Conservation (phyloP, 1,140 invertebrate species). For the Eumaeus atala region DNA sequence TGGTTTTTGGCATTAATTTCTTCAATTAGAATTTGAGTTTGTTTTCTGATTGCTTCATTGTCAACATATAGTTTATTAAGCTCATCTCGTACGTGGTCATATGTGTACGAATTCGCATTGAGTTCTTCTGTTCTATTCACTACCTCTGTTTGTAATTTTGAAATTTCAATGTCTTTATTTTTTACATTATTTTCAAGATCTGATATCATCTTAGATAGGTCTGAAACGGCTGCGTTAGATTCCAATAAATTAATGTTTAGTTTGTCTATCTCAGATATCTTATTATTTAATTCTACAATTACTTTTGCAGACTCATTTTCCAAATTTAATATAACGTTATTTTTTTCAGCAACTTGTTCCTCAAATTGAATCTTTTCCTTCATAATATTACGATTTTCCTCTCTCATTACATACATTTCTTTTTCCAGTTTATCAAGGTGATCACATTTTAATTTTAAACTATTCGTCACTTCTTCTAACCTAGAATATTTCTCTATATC, state of each 20-base stretch:
- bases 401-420: constrained; percentile 32
- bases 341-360: constrained; percentile 39
- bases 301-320: constrained; percentile 56
- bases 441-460: constrained; percentile 33
- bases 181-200: constrained; percentile 36
- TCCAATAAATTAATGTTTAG: too few relatives aligned
- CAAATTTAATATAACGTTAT: constrained; percentile 46
- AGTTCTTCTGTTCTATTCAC: constrained; percentile 34
- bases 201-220: constrained; percentile 28
- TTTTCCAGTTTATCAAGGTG: constrained; percentile 30
- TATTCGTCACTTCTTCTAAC: constrained; percentile 37
- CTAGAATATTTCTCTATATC: constrained; percentile 25
- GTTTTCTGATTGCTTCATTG: constrained; percentile 43
- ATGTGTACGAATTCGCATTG: constrained; percentile 24
- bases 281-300: constrained; percentile 45
- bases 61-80: constrained; percentile 36
- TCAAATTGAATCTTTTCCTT: constrained; percentile 43
- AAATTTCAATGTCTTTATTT: constrained; percentile 38
- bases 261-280: constrained; percentile 44
- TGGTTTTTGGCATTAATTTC: constrained; percentile 40
- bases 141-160: constrained; percentile 30
- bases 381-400: constrained; percentile 38
- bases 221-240: constrained; percentile 20
- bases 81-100: constrained; percentile 36
- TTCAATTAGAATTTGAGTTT: constrained; percentile 36